Percentiles rank a stretch among this genome's conserved stretches.
Conservation (phyloP, 1,140 invertebrate genomes). For the Solenopsis fugax region DNA sequence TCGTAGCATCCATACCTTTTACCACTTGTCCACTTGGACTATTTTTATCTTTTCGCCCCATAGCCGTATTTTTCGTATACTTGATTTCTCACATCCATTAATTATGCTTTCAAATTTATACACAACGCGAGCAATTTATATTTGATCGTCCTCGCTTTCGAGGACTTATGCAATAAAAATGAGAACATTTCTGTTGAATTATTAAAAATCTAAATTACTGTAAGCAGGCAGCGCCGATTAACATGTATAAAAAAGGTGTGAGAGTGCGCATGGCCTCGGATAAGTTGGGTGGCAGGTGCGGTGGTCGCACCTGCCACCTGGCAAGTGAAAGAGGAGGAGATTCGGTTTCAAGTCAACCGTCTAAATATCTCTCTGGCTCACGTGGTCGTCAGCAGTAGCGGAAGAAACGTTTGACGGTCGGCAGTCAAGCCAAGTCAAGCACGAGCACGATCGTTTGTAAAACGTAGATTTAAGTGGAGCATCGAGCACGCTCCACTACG, state of each 20-base stretch:
- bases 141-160: not conserved
- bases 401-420: not conserved
- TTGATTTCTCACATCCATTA: not conserved
- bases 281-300: not conserved
- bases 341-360: not conserved
- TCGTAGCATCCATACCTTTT: not conserved
- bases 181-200: not conserved
- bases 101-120: not conserved
- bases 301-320: not conserved
- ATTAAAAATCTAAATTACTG: not conserved
- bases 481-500: not conserved
- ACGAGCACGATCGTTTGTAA: not conserved
- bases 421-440: too few species aligned
- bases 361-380: not conserved
- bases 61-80: not conserved
- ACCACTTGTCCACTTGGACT: not conserved
- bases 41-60: not conserved
- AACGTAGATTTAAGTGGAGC: not conserved
- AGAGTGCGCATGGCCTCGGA: not conserved
- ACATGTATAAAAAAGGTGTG: too few species aligned
- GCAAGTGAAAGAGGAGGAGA: not conserved
- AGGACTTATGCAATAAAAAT: not conserved
- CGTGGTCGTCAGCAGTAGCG: not conserved
- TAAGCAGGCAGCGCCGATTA: too few species aligned
- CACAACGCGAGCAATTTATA: not conserved